Base-by-base conservation (phyloP, 1,140 invertebrate species). In the Gryllus bimaculatus region DNA sequence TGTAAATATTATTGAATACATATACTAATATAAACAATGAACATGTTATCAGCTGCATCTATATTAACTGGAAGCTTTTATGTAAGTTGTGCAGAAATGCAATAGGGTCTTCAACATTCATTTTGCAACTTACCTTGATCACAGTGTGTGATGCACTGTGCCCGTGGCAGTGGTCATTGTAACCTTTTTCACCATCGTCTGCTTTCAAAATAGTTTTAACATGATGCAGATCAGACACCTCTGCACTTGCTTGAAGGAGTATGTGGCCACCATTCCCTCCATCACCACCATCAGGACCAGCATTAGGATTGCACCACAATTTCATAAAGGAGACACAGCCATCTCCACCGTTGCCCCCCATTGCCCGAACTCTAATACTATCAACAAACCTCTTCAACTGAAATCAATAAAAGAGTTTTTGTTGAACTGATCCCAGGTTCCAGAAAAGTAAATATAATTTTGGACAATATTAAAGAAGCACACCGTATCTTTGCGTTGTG, bases 231-330 rank as follows among this genome's bases (percentile, higher is more conserved):
- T 94, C 95, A 80, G 91, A 94, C 8, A 92, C 87, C 82, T 91
- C 88, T 73, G 84, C 8, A 74, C 78, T 79, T 84, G 92, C 93
- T 88, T 93, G 86, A 83, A 98, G 95, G 76, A 99, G 91, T 5
- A 99, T 93, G 88, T 99, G 98, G 0, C 95, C 98, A n/a, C 98
- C 98, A 84, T 97, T 91, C 1, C 98, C 98, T 13, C 98, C 98
- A 87, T 99, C 95, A 0, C 97, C 98, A 8, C 98, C 98, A 87
- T 97, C 95, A 0, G 98, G 97, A 8, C 98, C 98, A 0, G 94
- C 97, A 80, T 88, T 89, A 81, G 96, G 95, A 83, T 97, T 96
- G 20, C 87, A 87, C 87, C 89, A 96, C 12, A 93, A 83, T 78
- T 88, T 90, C 6, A 95, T 83, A 85, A 99, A 98, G 0, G 94